Conservation (phyloP, 2,113 vertebrate genomes). For the Mohoua ochrocephala region DNA sequence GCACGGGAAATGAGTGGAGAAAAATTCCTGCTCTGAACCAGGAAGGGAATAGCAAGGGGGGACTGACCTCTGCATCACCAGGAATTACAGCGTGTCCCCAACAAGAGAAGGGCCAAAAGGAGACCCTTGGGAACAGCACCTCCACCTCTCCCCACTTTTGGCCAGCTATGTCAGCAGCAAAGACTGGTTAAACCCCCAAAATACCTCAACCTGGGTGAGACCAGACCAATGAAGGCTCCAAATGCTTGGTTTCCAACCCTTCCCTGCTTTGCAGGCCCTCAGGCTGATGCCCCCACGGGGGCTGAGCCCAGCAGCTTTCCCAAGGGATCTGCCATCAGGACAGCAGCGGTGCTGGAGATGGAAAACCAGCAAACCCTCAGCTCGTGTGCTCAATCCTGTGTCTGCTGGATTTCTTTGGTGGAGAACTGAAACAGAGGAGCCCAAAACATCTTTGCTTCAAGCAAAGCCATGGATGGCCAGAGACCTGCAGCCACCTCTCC, state of each 20-base stretch:
- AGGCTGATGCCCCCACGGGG: fast-evolving
- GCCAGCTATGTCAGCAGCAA: not conserved
- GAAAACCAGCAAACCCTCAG: not conserved
- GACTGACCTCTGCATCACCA: fast-evolving
- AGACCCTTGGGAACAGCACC: not conserved
- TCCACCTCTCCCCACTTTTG: too few relatives aligned
- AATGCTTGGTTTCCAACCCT: not conserved
- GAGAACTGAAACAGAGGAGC: not conserved
- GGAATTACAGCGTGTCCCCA: fast-evolving
- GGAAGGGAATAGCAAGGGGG: not conserved
- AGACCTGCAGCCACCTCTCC: not conserved
- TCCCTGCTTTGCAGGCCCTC: not conserved
- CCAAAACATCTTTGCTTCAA: not conserved
- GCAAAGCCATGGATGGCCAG: not conserved
- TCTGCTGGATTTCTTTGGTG: not conserved
- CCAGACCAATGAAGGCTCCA: not conserved
- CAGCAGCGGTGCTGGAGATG: fast-evolving
- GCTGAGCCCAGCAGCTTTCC: not conserved
- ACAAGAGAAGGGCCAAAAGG: not conserved
- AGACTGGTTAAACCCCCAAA: not conserved
- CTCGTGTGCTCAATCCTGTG: fast-evolving
- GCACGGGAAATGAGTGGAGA: not conserved
- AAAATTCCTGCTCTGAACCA: not conserved
- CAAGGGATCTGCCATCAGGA: not conserved
- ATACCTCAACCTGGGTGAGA: not conserved